A percentile compares a stretch with the other conserved stretches of the same genome.
Conservation (phyloP, 2,113 vertebrate genomes). For the Sturnira hondurensis region DNA sequence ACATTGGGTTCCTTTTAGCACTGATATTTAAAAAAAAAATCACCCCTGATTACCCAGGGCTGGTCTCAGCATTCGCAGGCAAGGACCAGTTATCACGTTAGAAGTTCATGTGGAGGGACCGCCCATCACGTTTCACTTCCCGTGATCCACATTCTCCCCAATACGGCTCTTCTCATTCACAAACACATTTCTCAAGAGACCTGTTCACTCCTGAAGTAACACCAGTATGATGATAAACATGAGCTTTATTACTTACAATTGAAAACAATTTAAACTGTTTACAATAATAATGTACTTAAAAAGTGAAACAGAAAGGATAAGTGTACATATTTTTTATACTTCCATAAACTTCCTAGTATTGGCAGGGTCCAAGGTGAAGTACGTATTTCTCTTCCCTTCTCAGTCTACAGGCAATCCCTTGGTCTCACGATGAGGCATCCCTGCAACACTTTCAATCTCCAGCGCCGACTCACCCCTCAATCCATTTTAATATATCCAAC, state of each 20-base stretch:
- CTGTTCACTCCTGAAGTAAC: not conserved
- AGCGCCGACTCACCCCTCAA: too few relatives aligned
- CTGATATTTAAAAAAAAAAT: not conserved
- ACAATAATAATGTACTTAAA: not conserved
- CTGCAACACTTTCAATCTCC: not conserved
- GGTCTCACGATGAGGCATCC: not conserved
- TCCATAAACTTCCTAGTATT: not conserved
- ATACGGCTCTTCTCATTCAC: not conserved
- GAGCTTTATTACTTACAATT: not conserved
- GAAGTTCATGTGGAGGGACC: not conserved
- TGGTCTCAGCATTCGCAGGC: not conserved
- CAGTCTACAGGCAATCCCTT: not conserved
- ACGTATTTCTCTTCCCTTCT: not conserved
- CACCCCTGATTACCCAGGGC: not conserved
- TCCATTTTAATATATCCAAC: not conserved
- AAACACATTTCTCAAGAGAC: too few relatives aligned
- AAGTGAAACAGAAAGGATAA: not conserved
- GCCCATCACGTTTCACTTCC: too few relatives aligned
- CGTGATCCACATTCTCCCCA: rapidly evolving
- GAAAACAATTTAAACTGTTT: not conserved
- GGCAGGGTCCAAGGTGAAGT: not conserved
- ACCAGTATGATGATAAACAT: rapidly evolving
- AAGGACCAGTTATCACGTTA: not conserved
- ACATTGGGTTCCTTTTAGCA: not conserved
- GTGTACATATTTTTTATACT: not conserved